Conservation (phyloP, 1,140 invertebrate genomes). For the Probaryconus sp. region DNA sequence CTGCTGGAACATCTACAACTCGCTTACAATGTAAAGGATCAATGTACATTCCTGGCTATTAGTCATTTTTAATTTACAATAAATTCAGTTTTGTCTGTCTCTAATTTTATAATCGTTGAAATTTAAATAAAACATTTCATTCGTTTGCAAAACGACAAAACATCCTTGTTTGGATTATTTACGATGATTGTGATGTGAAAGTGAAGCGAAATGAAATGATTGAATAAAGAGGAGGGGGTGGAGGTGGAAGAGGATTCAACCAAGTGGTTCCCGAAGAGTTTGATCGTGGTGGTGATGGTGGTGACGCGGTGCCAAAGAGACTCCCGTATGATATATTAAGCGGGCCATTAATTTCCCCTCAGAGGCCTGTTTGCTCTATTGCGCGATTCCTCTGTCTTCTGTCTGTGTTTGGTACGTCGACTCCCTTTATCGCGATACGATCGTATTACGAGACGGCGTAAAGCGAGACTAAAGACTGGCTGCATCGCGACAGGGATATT, state of each 20-base stretch:
- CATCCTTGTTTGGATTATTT: slow-evolving; percentile 16
- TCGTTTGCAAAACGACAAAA: too few species aligned
- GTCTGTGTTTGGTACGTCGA: slow-evolving; percentile 33
- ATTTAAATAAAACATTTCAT: too few species aligned
- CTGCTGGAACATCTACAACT: too few species aligned
- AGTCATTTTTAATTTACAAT: slow-evolving; percentile 29
- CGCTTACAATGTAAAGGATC: slow-evolving; percentile 1
- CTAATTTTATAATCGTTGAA: too few species aligned
- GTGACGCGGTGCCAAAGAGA: slow-evolving; percentile 35
- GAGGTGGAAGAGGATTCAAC: too few species aligned
- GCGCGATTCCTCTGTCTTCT: slow-evolving; percentile 55
- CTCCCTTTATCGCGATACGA: slow-evolving; percentile 61
- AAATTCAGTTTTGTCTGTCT: too few species aligned
- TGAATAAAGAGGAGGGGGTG: slow-evolving; percentile 17
- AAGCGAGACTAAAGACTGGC: slow-evolving; percentile 18
- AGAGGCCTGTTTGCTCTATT: slow-evolving; percentile 51
- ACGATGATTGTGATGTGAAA: slow-evolving; percentile 43
- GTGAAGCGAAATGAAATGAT: slow-evolving; percentile 36
- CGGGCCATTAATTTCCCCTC: slow-evolving; percentile 58
- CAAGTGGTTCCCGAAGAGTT: too few species aligned
- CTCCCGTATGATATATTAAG: slow-evolving; percentile 46
- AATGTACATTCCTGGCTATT: too few species aligned
- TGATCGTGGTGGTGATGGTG: too few species aligned
- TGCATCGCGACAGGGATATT: slow-evolving; percentile 59
- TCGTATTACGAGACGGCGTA: slow-evolving; percentile 45